Conservation (phyloP, 92 coral and sea anemone genomes). For the Metridium senile region DNA sequence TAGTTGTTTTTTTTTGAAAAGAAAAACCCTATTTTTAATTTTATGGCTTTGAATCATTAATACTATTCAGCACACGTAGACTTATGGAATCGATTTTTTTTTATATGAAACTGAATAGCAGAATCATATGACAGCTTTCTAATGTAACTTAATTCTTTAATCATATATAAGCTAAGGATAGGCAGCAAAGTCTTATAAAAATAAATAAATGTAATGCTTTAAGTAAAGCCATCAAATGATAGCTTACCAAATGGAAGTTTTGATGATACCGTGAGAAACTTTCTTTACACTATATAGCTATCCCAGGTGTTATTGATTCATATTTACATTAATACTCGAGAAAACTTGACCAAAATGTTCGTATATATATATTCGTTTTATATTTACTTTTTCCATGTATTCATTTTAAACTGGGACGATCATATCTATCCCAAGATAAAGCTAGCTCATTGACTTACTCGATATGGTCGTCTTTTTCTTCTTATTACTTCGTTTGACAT, state of each 20-base stretch:
- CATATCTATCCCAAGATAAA: background rate
- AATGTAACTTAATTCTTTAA: too few relatives aligned
- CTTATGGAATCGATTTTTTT: too few relatives aligned
- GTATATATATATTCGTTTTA: too few relatives aligned
- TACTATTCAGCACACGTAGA: too few relatives aligned
- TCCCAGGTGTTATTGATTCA: background rate
- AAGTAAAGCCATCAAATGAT: background rate
- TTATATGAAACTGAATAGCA: too few relatives aligned
- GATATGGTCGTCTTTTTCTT: conserved; percentile 5
- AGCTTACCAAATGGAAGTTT: background rate
- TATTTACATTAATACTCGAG: background rate
- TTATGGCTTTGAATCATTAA: too few relatives aligned
- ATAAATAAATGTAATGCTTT: background rate
- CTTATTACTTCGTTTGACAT: conserved; percentile 4
- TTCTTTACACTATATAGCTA: background rate
- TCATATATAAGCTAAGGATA: background rate
- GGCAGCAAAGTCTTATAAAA: background rate
- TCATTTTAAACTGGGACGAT: background rate
- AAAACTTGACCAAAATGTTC: background rate
- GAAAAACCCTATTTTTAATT: too few relatives aligned
- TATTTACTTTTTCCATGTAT: too few relatives aligned
- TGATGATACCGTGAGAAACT: background rate
- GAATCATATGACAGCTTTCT: too few relatives aligned
- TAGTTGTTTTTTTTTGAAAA: too few relatives aligned
- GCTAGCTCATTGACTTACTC: conserved; percentile 2